Conservation (phyloP, 2,888 invertebrate genomes). For the Oscheius sp. region DNA sequence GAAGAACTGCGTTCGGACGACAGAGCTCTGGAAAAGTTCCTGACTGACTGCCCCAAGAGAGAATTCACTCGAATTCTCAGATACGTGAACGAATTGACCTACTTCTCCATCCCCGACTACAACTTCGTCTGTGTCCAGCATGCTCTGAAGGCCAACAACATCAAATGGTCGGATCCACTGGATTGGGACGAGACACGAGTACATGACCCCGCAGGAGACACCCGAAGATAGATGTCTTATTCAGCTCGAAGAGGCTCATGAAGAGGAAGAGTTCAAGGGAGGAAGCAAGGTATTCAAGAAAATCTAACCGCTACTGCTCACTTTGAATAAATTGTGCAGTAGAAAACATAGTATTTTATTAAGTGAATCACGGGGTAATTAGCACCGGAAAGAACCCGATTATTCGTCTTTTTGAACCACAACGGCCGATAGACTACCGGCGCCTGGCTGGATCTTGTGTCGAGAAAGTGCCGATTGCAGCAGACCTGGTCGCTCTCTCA, state of each 20-base stretch:
- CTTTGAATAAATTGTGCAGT: too few species aligned
- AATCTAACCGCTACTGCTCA: too few species aligned
- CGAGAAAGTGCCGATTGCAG: constrained; percentile 30
- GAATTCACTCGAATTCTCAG: constrained; percentile 49
- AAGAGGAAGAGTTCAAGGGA: not conserved
- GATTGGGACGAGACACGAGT: constrained; percentile 59
- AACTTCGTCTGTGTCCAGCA: constrained; percentile 56
- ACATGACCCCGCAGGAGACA: constrained; percentile 50
- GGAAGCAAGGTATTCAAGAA: too few species aligned
- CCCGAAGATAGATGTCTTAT: constrained; percentile 45
- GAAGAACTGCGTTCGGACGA: constrained; percentile 46
- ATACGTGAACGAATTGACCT: constrained; percentile 58
- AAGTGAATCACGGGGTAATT: constrained; percentile 24
- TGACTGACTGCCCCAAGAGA: constrained; percentile 48
- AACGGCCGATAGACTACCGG: constrained; percentile 20
- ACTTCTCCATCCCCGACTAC: constrained; percentile 64
- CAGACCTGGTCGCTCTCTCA: constrained; percentile 39
- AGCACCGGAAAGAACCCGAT: constrained; percentile 34
- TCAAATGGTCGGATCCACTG: constrained; percentile 53
- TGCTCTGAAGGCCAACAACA: constrained; percentile 48
- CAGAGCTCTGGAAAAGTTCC: constrained; percentile 46
- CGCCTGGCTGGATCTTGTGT: constrained; percentile 27
- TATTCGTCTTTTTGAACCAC: constrained; percentile 18
- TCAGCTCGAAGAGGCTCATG: not conserved
- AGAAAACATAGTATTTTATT: not conserved